A percentile compares a stretch with the other conserved stretches of the same genome.
Evolutionary conservation across 2,113 vertebrate genomes (phyloP).

Genomic region (Cygnus buccinator): DNA sequence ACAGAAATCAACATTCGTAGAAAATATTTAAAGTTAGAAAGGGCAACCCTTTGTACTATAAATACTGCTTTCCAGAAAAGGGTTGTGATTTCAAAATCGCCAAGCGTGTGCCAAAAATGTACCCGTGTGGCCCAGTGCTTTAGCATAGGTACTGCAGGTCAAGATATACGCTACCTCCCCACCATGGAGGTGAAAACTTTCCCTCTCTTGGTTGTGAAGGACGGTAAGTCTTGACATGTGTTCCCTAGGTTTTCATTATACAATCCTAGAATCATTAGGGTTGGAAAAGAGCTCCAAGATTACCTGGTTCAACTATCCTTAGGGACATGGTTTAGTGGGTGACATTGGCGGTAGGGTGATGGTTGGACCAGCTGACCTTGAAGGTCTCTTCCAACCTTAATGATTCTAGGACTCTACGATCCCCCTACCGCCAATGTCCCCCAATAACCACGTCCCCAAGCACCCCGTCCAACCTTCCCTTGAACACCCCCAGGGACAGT

Average conservation of each 20-base stretch:
- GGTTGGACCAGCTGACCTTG: too few species aligned
- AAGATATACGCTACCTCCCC: not conserved
- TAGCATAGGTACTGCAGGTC: not conserved
- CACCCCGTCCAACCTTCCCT: too few species aligned
- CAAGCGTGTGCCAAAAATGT: not conserved
- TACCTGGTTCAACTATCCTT: too few species aligned
- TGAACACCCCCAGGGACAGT: too few species aligned
- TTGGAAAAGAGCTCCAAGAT: too few species aligned
- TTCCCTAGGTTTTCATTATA: not conserved
- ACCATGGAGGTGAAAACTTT: not conserved
- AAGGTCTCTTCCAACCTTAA: too few species aligned
- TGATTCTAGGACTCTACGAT: too few species aligned
- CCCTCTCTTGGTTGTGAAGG: not conserved
- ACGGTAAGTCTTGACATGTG: not conserved
- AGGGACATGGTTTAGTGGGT: too few species aligned
- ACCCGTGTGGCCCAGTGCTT: not conserved
- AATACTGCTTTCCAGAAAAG: not conserved
- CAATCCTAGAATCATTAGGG: too few species aligned
- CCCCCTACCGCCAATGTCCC: too few species aligned
- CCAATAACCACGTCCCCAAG: too few species aligned
- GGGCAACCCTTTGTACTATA: not conserved
- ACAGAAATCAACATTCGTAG: not conserved
- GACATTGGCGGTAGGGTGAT: too few species aligned
- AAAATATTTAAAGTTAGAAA: not conserved
- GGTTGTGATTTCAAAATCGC: accelerated